A percentile compares a stretch with the other conserved stretches of the same genome.
Evolutionary conservation across 2,888 invertebrate species (phyloP).

Genomic region (Calameuta idolon): DNA sequence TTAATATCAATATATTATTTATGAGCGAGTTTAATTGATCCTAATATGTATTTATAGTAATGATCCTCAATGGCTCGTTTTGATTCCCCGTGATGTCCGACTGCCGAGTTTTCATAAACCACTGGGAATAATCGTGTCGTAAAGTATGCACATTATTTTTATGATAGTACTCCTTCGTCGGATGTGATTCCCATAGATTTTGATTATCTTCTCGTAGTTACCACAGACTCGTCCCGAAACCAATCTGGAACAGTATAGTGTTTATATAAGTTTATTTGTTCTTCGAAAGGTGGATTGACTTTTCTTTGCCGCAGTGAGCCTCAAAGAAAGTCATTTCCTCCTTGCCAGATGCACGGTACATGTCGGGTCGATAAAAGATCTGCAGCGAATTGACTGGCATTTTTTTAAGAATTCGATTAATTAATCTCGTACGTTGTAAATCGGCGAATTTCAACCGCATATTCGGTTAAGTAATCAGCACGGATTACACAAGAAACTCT

Average conservation of each 20-base stretch:
- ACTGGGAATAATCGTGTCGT: background rate
- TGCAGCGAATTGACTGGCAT: background rate
- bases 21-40: background rate
- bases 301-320: background rate
- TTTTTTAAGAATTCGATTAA: background rate
- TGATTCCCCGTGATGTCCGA: background rate
- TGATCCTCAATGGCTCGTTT: background rate
- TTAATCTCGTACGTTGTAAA: background rate
- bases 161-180: background rate
- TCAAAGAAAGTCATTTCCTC: background rate
- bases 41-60: background rate
- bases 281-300: background rate
- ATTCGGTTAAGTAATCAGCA: too few species aligned
- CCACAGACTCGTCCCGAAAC: slow-evolving; percentile 32
- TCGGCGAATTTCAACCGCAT: too few species aligned
- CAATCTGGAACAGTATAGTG: slow-evolving; percentile 34
- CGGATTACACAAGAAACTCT: too few species aligned
- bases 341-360: background rate
- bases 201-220: slow-evolving; percentile 14
- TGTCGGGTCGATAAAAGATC: background rate
- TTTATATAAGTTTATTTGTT: background rate
- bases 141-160: background rate
- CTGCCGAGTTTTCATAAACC: background rate
- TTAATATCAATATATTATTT: background rate
- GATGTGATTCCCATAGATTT: background rate